phyloP scores from a whole-genome alignment of 2,113 vertebrate species.

The Callorhinus ursinus region DNA sequence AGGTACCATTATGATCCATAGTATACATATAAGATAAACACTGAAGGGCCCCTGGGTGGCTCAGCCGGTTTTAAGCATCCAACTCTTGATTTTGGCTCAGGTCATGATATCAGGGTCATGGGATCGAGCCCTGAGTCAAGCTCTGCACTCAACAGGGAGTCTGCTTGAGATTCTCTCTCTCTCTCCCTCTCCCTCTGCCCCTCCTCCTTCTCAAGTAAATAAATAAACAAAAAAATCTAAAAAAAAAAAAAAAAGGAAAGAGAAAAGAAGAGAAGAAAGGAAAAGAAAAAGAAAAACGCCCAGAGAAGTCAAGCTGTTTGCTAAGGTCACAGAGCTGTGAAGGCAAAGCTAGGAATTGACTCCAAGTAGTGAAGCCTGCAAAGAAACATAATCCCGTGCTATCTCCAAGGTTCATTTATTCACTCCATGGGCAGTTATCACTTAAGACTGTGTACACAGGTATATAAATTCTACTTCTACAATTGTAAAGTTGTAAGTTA shows the following conservation, averaged over 20 bases:
- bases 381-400: neutral
- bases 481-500: neutral
- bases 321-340: neutral
- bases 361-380: too few species aligned
- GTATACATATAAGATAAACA: neutral
- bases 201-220: neutral
- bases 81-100: neutral
- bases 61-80: neutral
- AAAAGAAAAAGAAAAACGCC: neutral
- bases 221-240: neutral
- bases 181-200: neutral
- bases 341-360: neutral
- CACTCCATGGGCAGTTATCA: accelerated
- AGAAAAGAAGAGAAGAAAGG: neutral
- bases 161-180: neutral
- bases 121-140: neutral
- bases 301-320: neutral
- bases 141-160: neutral
- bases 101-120: neutral
- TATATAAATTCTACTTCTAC: neutral
- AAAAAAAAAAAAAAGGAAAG: neutral
- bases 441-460: neutral
- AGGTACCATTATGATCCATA: neutral
- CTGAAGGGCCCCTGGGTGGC: neutral
- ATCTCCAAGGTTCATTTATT: neutral